Percentiles rank a stretch among this genome's conserved stretches.
These are phyloP conservation scores for Eupithecia abbreviata DNA, from an alignment of 2,888 invertebrate genomes.

Conservation along the genomic window DNA sequence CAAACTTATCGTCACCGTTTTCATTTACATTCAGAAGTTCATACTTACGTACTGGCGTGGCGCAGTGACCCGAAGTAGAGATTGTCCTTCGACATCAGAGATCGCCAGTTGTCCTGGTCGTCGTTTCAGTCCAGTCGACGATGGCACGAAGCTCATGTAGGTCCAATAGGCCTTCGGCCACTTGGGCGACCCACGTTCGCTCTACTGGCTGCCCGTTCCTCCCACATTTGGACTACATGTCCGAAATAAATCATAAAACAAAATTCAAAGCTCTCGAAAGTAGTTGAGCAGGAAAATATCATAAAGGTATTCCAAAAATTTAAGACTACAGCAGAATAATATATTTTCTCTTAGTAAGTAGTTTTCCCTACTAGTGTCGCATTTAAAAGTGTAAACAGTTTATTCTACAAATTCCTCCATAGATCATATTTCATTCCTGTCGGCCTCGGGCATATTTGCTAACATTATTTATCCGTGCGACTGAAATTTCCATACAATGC, in stretches of 20 bases:
- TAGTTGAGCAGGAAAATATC: no score
- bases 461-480: conserved; percentile 57
- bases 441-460: conserved; percentile 36
- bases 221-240: no score
- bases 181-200: no score
- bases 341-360: background rate
- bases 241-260: conserved; percentile 25
- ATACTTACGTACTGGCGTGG: background rate
- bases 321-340: background rate
- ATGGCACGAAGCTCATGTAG: no score
- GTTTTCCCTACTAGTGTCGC: background rate
- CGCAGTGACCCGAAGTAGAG: no score
- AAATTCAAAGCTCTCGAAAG: conserved; percentile 41
- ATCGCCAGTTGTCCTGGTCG: no score
- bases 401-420: conserved; percentile 16
- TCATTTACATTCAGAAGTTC: conserved; percentile 28
- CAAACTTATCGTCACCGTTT: conserved; percentile 16
- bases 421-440: conserved; percentile 30
- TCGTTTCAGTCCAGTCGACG: no score
- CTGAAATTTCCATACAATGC: conserved; percentile 76
- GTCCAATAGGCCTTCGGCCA: no score
- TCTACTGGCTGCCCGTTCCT: no score
- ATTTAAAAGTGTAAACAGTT: conserved; percentile 1
- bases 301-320: background rate
- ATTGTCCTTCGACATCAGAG: no score